Conservation (phyloP, 1,140 invertebrate genomes). For the Papilio xuthus region DNA sequence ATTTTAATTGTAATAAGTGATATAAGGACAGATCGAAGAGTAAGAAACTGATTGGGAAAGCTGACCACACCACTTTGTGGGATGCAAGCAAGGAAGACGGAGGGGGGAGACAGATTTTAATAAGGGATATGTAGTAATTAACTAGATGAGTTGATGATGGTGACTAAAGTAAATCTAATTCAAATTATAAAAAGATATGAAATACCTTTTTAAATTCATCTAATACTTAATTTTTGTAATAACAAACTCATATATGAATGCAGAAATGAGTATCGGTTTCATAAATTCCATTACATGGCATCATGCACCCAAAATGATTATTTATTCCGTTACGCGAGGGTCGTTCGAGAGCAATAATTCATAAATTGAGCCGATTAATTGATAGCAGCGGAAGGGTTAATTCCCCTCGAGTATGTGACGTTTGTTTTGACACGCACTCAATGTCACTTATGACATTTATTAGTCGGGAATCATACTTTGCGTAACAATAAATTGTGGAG, state of each 20-base stretch:
- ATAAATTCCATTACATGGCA: constrained; percentile 47
- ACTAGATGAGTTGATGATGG: too few species aligned
- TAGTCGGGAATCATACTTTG: neutral
- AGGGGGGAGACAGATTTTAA: too few species aligned
- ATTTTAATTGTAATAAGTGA: too few species aligned
- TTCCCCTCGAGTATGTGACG: constrained; percentile 44
- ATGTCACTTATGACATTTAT: constrained; percentile 24
- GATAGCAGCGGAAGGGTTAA: constrained; percentile 59
- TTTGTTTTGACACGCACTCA: constrained; percentile 55
- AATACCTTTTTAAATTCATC: neutral
- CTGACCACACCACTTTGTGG: too few species aligned
- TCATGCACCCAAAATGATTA: constrained; percentile 50
- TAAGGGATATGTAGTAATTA: too few species aligned
- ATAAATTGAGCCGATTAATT: constrained; percentile 70
- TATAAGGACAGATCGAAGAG: too few species aligned
- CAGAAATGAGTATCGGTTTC: constrained; percentile 14
- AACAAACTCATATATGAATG: neutral
- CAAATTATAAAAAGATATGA: too few species aligned
- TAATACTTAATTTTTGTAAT: neutral
- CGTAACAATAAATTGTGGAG: neutral
- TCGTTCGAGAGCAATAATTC: constrained; percentile 57
- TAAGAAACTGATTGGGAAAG: too few species aligned
- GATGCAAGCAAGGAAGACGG: too few species aligned
- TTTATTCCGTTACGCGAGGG: constrained; percentile 54
- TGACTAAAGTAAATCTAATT: too few species aligned